phyloP scores from a whole-genome alignment of 2,888 invertebrate species.

The Meandrusa payeni region DNA sequence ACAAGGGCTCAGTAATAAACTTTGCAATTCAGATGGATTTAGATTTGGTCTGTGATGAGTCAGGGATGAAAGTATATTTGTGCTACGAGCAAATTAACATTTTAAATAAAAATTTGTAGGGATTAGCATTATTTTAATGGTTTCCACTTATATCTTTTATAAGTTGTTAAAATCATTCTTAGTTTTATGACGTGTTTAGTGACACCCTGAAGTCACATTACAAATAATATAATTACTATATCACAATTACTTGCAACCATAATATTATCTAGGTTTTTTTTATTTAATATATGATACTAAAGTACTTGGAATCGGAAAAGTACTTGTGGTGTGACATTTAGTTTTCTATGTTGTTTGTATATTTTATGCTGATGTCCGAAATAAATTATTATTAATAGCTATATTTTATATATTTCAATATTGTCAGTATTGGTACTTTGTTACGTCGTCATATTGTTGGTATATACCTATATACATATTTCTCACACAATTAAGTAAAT shows the following conservation, averaged over 20 bases:
- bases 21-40: slow-evolving; percentile 62
- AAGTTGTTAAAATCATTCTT: slow-evolving; percentile 75
- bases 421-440: slow-evolving; percentile 42
- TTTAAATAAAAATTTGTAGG: slow-evolving; percentile 74
- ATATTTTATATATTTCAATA: slow-evolving; percentile 30
- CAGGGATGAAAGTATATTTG: slow-evolving; percentile 69
- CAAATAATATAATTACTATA: slow-evolving; percentile 46
- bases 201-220: slow-evolving; percentile 64
- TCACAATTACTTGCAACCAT: slow-evolving; percentile 49
- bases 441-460: slow-evolving; percentile 32
- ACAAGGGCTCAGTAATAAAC: slow-evolving; percentile 42
- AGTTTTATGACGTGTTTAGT: slow-evolving; percentile 73
- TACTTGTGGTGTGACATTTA: slow-evolving; percentile 57
- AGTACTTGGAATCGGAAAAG: slow-evolving; percentile 50
- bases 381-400: slow-evolving; percentile 59
- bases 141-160: slow-evolving; percentile 73
- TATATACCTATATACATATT: slow-evolving; percentile 21
- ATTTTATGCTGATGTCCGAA: slow-evolving; percentile 59
- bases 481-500: slow-evolving; percentile 26
- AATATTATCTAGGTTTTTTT: slow-evolving; percentile 42
- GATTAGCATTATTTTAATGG: slow-evolving; percentile 68
- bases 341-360: slow-evolving; percentile 55
- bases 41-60: slow-evolving; percentile 74
- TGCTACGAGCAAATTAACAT: slow-evolving; percentile 77
- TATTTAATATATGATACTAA: slow-evolving; percentile 43